phyloP scores from a whole-genome alignment of 2,888 invertebrate genomes.

The Holacanthella duospinosa region DNA sequence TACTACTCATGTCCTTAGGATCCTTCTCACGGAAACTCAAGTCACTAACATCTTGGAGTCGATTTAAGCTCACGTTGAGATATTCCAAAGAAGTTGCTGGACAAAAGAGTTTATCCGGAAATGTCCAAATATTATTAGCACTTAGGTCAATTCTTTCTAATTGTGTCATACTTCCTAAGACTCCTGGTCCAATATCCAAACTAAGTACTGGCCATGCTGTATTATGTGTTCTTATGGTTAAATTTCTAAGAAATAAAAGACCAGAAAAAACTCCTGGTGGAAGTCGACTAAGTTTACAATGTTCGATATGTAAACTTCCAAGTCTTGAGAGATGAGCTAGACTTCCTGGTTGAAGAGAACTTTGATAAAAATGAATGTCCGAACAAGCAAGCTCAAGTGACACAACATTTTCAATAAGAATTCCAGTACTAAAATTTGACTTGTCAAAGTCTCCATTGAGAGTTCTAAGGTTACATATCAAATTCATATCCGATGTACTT shows the following conservation, averaged over 20 bases:
- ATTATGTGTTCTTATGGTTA: constrained; percentile 74
- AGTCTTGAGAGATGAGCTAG: constrained; percentile 70
- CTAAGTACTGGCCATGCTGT: constrained; percentile 74
- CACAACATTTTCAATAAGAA: constrained; percentile 66
- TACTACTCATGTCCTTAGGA: constrained; percentile 36
- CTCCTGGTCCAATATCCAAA: constrained; percentile 65
- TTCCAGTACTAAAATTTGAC: constrained; percentile 70
- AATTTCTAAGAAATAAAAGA: constrained; percentile 68
- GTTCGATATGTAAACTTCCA: constrained; percentile 67
- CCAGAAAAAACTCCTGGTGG: constrained; percentile 68
- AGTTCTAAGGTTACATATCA: constrained; percentile 67
- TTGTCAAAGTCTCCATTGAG: constrained; percentile 80
- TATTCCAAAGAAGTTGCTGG: constrained; percentile 62
- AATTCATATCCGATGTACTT: constrained; percentile 58
- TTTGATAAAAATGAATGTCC: constrained; percentile 66
- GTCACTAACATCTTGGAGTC: constrained; percentile 76
- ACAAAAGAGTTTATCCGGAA: constrained; percentile 76
- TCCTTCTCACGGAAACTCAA: constrained; percentile 67
- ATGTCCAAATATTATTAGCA: constrained; percentile 79
- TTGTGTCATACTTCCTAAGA: constrained; percentile 58
- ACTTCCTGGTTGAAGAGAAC: constrained; percentile 55
- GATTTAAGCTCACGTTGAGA: constrained; percentile 76
- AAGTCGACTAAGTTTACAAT: constrained; percentile 76
- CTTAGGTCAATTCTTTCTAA: constrained; percentile 74
- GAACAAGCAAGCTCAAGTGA: constrained; percentile 68